Conservation (phyloP, 2,797 vertebrate genomes). For the Eleutherodactylus coqui region DNA sequence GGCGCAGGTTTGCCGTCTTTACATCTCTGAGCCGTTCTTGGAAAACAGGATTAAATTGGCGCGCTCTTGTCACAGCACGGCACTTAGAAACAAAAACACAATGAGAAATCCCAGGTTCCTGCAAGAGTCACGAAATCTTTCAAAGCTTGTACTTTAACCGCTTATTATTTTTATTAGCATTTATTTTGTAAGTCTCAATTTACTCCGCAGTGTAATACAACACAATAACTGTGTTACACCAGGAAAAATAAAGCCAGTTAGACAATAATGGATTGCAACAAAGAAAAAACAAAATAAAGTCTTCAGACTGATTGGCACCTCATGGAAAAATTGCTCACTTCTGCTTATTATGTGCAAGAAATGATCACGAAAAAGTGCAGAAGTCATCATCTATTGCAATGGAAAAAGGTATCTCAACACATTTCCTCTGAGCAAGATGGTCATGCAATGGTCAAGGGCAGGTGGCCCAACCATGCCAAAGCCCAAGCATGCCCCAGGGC, state of each 20-base stretch:
- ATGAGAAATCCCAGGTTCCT: neutral
- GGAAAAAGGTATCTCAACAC: no score
- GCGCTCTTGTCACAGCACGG: neutral
- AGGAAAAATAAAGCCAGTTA: neutral
- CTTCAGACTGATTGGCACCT: neutral
- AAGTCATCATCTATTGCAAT: neutral
- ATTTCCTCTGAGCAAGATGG: neutral
- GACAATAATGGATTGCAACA: neutral
- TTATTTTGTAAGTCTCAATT: slow-evolving; percentile 21
- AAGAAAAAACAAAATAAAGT: slow-evolving; percentile 3
- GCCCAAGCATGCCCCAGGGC: neutral
- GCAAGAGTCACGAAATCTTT: neutral
- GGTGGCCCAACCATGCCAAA: neutral
- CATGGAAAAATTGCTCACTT: neutral
- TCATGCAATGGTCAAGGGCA: neutral
- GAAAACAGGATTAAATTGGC: neutral
- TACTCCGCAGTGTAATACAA: neutral
- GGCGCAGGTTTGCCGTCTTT: neutral
- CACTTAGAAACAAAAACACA: neutral
- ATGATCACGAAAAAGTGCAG: no score
- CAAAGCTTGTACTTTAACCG: neutral
- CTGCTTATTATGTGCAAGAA: no score
- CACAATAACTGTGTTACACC: neutral
- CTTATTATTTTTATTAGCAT: slow-evolving; percentile 42
- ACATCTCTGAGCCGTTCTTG: neutral